These are phyloP conservation scores for Oreochromis mossambicus DNA, from an alignment of 2,797 vertebrate genomes.

Conservation along the genomic window DNA sequence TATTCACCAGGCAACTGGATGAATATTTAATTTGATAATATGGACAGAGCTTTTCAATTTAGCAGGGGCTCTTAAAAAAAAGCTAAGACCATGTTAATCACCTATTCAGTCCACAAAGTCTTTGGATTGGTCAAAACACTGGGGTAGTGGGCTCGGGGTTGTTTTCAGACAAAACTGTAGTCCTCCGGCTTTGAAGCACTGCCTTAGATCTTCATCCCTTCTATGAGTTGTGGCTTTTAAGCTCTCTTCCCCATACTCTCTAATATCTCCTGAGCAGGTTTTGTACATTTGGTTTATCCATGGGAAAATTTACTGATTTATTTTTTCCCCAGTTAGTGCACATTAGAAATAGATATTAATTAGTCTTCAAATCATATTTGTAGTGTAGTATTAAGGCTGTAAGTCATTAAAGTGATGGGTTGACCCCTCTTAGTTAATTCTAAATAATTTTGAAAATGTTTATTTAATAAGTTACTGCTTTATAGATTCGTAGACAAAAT, in stretches of 20 bases:
- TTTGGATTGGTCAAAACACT: conserved; percentile 30
- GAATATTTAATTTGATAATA: conserved; percentile 2
- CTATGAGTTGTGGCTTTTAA: conserved; percentile 34
- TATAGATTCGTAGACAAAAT: neutral
- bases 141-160: conserved; percentile 35
- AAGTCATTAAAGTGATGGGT: neutral
- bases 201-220: conserved; percentile 22
- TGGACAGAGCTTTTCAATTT: neutral
- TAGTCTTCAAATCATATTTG: neutral
- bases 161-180: conserved; percentile 64
- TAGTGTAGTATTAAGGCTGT: neutral
- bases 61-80: neutral
- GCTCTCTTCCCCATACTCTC: conserved; percentile 1
- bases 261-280: conserved; percentile 9
- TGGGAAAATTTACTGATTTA: neutral
- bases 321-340: neutral
- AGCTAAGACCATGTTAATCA: conserved; percentile 12
- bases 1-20: conserved; percentile 7
- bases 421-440: neutral
- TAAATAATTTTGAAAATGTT: neutral
- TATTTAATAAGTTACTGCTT: neutral
- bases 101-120: conserved; percentile 1
- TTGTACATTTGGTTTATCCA: neutral
- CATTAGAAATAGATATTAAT: neutral
- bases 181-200: conserved; percentile 38